Evolutionary conservation across 2,888 invertebrate genomes (phyloP), one percentile per base, ranked within the genome.

Genomic region (Parnassius glacialis): DNA sequence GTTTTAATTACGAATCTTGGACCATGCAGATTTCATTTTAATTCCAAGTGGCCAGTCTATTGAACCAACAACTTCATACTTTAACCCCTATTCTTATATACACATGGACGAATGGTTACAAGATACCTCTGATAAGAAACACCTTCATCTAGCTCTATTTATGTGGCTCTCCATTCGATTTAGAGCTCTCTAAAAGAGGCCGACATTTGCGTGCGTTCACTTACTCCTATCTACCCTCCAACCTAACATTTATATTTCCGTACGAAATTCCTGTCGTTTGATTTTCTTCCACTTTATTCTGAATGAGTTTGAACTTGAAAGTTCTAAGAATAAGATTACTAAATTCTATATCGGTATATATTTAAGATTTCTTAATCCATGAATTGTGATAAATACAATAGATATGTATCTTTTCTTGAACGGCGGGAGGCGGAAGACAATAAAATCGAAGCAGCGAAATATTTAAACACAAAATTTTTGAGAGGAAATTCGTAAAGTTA

Each of bases 101-200:
- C 34, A 34, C 34, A 34, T 34, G 34, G 34, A 80, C 81, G 79
- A 79, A 77, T 74, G 74, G 74, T 74, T 34, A 34, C 34, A 79
- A 78, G 77, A 75, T 77, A 71, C 69, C 74, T 70, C 43, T 79
- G 88, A 87, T 88, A 88, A 86, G 84, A 74, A 52, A 13, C 75
- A 81, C 83, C 83, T 83, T 83, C 84, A 87, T 84, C 82, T 84
- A 82, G 79, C 79, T 83, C 87, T 90, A 89, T 90, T 90, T 91
- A 90, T 90, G 90, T 87, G 86, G 84, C 85, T 70, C 77, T 70
- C 80, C 87, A 78, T 89, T 88, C 90, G 87, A 90, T 88, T 88
- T 90, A 89, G 88, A 86, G 83, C 75, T 79, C 75, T 75, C 70
- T 74, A 71, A 74, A 56, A 71, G 74, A 80, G 84, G 76, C 80